Evolutionary conservation across 2,113 vertebrate genomes (phyloP).

Genomic region (Strigops habroptila): DNA sequence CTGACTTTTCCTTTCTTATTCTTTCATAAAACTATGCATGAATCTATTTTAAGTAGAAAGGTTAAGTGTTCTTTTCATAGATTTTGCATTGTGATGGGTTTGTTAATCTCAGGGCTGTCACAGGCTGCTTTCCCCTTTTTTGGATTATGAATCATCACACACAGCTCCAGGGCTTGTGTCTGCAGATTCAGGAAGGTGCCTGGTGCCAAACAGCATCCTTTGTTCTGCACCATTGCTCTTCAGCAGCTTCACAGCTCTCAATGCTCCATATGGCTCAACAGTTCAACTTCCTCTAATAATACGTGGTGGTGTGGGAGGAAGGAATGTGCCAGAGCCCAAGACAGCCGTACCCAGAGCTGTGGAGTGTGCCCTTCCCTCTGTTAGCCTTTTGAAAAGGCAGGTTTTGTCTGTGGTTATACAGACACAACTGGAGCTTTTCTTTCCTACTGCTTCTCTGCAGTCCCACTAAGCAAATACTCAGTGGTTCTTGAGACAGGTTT

Average conservation of each 20-base stretch:
- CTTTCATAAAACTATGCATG: background rate
- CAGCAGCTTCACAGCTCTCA: background rate
- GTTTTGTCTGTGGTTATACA: background rate
- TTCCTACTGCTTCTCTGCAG: background rate
- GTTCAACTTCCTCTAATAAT: background rate
- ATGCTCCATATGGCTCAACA: background rate
- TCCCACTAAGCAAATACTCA: background rate
- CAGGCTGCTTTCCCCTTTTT: background rate
- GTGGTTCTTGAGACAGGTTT: background rate
- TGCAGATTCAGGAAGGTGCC: background rate
- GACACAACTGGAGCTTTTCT: accelerated
- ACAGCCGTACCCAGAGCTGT: background rate
- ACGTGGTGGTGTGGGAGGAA: background rate
- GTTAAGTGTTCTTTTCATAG: background rate
- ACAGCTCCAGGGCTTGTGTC: background rate
- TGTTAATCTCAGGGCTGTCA: background rate
- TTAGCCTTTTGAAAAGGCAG: background rate
- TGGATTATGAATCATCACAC: background rate
- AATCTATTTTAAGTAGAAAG: background rate
- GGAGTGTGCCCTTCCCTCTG: background rate
- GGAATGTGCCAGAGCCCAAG: background rate
- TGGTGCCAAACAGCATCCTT: background rate
- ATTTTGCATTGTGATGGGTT: background rate
- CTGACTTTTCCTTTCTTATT: background rate
- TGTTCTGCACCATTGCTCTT: background rate